Evolutionary conservation across 2,113 vertebrate genomes (phyloP), one percentile per base, ranked within the genome.

Genomic region (Corythoichthys intestinalis): DNA sequence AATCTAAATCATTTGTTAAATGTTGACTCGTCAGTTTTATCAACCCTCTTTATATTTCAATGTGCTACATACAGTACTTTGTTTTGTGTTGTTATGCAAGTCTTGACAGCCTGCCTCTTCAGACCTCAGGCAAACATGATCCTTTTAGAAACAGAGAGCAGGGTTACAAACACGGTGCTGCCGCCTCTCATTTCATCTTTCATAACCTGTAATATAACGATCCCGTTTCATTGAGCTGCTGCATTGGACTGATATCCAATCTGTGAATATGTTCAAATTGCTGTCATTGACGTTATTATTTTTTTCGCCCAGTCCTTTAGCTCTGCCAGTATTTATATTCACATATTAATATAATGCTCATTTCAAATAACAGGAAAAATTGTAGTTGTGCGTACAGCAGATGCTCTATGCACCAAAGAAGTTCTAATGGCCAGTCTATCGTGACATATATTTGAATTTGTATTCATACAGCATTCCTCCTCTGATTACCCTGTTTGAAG

Each of bases 171-270:
- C 70, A 74, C 60, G 56, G 63, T 11, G 60, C 70, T 7, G 35
- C 69, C 68, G 34, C 54, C 60, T 79, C 77, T 72, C 64, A 50
- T 71, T 84, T 77, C 74, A 73, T 73, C 72, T 76, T 82, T 78
- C 68, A 80, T 75, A 71, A 73, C 52, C 41, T 70, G 57, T 73
- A 82, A 74, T 76, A 71, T 67, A 75, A 74, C 58, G 37, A 57
- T 80, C 73, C 73, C 52, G 71, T 74, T 75, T 35, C 62, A 77
- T 64, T 69, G 65, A 77, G 50, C 60, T 39, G 49, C 70, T 65
- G 67, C 73, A 75, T 65, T 80, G 76, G 82, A 79, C 68, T 79
- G 81, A 76, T 75, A 87, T 76, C 65, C 37, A 83, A 84, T 86
- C 72, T 71, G 64, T 70, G 77, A 41, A 71, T 77, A 71, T 77